These are phyloP conservation scores for Channa maculata DNA, from an alignment of 2,113 vertebrate genomes.

Conservation along the genomic window DNA sequence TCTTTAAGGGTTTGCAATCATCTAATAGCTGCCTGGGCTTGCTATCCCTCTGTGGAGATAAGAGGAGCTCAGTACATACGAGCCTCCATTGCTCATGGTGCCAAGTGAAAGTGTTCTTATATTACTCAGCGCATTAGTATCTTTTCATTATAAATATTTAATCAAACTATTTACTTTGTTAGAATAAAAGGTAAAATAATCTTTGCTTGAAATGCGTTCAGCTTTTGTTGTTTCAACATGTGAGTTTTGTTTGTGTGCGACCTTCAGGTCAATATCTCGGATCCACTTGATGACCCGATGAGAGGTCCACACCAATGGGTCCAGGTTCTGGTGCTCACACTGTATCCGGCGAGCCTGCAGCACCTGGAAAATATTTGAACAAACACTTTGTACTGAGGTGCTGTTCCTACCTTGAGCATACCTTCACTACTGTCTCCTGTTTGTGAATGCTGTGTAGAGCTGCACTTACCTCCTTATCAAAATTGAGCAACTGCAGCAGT, in stretches of 20 bases:
- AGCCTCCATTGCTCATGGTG: neutral
- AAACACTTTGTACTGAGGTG: neutral
- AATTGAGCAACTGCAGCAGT: constrained; percentile 86
- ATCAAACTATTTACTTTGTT: constrained; percentile 1
- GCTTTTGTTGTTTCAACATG: too few relatives aligned
- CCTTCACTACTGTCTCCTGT: neutral
- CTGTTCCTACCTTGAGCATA: neutral
- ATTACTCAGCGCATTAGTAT: neutral
- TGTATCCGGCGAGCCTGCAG: constrained; percentile 86
- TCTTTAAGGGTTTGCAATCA: constrained; percentile 37
- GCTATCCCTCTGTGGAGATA: constrained; percentile 21
- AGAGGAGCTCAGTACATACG: constrained; percentile 8
- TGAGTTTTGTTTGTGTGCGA: constrained; percentile 30
- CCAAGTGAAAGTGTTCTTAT: neutral
- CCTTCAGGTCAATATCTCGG: constrained; percentile 89
- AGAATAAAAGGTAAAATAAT: neutral
- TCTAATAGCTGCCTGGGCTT: constrained; percentile 19
- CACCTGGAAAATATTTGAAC: constrained; percentile 68
- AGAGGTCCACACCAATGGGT: constrained; percentile 89
- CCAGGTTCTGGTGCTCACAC: constrained; percentile 87
- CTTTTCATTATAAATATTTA: neutral
- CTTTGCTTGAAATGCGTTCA: neutral
- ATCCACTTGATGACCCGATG: constrained; percentile 90
- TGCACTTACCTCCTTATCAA: constrained; percentile 87
- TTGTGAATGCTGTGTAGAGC: neutral